Base-by-base conservation (phyloP, 2,888 invertebrate genomes). In the Carterocephalus palaemon region DNA sequence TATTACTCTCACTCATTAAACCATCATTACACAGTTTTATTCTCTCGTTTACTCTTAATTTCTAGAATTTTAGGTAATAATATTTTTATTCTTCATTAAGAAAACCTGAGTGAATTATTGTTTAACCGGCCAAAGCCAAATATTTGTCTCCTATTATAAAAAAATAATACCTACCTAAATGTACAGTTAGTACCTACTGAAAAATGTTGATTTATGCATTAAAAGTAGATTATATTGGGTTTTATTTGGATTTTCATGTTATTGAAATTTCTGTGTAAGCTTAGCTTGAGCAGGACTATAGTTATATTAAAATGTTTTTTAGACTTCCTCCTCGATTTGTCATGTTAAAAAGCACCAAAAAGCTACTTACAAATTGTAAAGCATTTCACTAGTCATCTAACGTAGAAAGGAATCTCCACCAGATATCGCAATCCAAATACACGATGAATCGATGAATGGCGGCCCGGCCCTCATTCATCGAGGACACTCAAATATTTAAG, bases 11-110 rank as follows among this genome's bases (percentile, higher is more conserved):
- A 34, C 20, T 10, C 22, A 34, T 36, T 34, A 29, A 36, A 36
- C 22, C 34, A 29, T 20, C 28, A 15, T 36, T 42, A 36, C 42
- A 42, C 42, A 42, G 34, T 42, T 42, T 42, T 42, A 20, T 28
- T 42, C 34, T 17, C 19, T 26, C 26, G 19, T 42, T 33, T 19
- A 41, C 20, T 19, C 23, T 23, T 24, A 23, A 19, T 19, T 26
- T 20, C 20, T 34, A 26, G 26, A 13, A 31, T 39, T 24, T 22
- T 39, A 19, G 20, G 39, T 42, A 10, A 28, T 26, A n/a, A n/a
- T 26, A 26, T 40, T 42, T 26, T 15, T 16, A 10, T 8, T 24
- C 9, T 36, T 15, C 6, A 16, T 34, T 15, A 34, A 23, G 8
- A 23, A 22, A 23, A n/a, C 28, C n/a, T 12, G 3, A 41, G 32